phyloP scores from a whole-genome alignment of 2,113 vertebrate species.

The Mus spicilegus region DNA sequence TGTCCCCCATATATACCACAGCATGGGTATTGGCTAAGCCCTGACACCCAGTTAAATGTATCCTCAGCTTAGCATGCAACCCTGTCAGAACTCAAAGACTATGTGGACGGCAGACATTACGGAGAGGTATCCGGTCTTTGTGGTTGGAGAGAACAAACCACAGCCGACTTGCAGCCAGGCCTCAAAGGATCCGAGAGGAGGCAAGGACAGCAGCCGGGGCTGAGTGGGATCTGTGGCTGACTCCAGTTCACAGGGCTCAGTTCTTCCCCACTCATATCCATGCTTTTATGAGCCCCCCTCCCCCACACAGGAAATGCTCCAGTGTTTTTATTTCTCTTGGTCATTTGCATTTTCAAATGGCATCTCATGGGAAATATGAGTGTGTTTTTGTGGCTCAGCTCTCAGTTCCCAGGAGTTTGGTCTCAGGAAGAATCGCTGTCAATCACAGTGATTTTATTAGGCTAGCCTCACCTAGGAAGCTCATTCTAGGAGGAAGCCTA shows the following conservation, averaged over 20 bases:
- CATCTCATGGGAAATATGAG: slow-evolving; percentile 1
- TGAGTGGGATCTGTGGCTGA: not conserved
- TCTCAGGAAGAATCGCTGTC: not conserved
- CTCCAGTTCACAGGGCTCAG: not conserved
- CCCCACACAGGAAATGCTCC: not conserved
- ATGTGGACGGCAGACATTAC: not conserved
- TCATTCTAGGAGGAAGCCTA: not conserved
- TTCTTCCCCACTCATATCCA: not conserved
- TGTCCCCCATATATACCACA: not conserved
- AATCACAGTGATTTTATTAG: not conserved
- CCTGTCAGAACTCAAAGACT: not conserved
- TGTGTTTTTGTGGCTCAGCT: not conserved
- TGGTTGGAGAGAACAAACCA: not conserved
- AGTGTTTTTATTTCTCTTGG: not conserved
- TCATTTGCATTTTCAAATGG: not conserved
- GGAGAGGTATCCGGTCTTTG: not conserved
- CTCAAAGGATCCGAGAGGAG: not conserved
- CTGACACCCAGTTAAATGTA: not conserved
- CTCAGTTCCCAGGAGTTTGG: not conserved
- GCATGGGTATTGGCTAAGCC: not conserved
- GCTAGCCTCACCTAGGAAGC: not conserved
- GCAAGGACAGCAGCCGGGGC: not conserved
- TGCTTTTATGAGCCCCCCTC: not conserved
- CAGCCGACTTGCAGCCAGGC: not conserved
- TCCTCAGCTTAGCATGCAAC: not conserved